A percentile compares a stretch with the other conserved stretches of the same genome.
Evolutionary conservation across 1,140 invertebrate species (phyloP).

Genomic region (Drosophila lacteicornis): DNA sequence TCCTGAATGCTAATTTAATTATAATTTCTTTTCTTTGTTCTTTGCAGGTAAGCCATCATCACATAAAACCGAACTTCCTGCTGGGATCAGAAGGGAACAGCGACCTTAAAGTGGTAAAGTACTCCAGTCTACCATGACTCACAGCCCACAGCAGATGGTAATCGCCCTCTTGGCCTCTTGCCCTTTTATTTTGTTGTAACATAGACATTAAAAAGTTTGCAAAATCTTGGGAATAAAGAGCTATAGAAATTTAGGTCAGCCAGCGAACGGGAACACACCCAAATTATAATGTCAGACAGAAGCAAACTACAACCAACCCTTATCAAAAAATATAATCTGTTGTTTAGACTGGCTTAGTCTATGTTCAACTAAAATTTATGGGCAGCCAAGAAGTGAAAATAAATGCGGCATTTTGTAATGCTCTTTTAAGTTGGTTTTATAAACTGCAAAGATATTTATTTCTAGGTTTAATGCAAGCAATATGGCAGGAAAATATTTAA

Average conservation of each 20-base stretch:
- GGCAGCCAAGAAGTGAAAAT: slow-evolving; percentile 6
- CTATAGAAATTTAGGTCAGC: slow-evolving; percentile 33
- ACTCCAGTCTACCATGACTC: slow-evolving; percentile 13
- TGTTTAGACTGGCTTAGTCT: background rate
- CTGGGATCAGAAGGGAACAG: background rate
- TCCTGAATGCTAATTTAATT: slow-evolving; percentile 51
- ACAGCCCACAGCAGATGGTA: slow-evolving; percentile 32
- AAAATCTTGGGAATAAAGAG: background rate
- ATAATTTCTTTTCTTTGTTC: slow-evolving; percentile 34
- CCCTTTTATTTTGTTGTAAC: slow-evolving; percentile 10
- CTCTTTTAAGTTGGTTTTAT: background rate
- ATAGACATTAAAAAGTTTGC: slow-evolving; percentile 13
- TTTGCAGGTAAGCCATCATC: slow-evolving; percentile 60
- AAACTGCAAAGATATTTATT: background rate
- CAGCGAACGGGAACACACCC: slow-evolving; percentile 18
- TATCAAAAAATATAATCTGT: slow-evolving; percentile 55
- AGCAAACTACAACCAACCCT: slow-evolving; percentile 26
- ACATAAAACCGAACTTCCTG: slow-evolving; percentile 25
- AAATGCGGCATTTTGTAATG: background rate
- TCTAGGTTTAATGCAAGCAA: background rate
- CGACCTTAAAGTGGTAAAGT: background rate
- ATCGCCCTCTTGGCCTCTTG: slow-evolving; percentile 22
- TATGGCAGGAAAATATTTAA: background rate
- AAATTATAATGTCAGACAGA: slow-evolving; percentile 8
- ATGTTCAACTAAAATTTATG: slow-evolving; percentile 6